Evolutionary conservation across 2,888 invertebrate species (phyloP), one percentile per base, ranked within the genome.

Genomic region (Calliopum simillimum): DNA sequence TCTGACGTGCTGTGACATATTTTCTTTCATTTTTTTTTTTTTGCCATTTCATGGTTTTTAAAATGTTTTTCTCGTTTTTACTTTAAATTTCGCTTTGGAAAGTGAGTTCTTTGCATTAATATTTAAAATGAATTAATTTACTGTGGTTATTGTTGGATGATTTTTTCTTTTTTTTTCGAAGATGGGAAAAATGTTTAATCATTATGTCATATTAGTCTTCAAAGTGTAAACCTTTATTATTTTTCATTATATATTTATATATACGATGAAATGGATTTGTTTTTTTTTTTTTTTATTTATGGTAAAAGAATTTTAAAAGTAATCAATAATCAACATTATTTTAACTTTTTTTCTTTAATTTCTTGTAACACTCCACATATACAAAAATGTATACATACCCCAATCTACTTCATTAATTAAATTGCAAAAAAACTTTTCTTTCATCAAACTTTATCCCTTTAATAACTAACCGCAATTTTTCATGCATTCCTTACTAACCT

Each of bases 401-500:
- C n/a, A n/a, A 13, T 12, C 56, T 2, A 33, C 33, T 33, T 33
- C 33, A 33, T 33, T 33, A 33, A 33, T 33, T 33, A 33, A 33
- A 33, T 33, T 33, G 33, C 5, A 33, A 33, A 33, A 33, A 33
- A 33, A 33, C 1, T 8, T 33, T 8, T 33, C 14, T 33, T 21
- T 33, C 21, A 25, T n/a, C 25, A n/a, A 12, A 12, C 21, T 13
- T 33, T 3, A 1, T n/a, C 3, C 13, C 21, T n/a, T 56, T 12
- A 14, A 56, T 14, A 53, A 21, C 19, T 53, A 13, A 19, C 19
- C 16, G 13, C 56, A 21, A 56, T 25, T 21, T 56, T 23, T 25
- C 23, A 14, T 56, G 14, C 33, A 21, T 55, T 44, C n/a, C 44
- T 53, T 55, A 44, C 44, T 66, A 55, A 55, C 55, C 55, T 66